Conservation (phyloP, 1,140 invertebrate genomes). For the Zophobas morio region DNA sequence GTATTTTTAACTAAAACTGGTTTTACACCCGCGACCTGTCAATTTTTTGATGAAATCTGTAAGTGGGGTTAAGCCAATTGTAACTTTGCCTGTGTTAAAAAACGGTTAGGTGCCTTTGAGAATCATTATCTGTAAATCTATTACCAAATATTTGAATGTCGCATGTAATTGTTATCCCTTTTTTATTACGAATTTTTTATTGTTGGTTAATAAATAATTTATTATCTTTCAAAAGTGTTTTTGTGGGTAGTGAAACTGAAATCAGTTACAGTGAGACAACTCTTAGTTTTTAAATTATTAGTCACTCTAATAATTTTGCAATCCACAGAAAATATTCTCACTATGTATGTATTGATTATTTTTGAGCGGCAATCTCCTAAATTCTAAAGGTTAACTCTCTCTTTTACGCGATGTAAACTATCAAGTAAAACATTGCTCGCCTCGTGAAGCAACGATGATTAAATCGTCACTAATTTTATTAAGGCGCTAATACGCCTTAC, state of each 20-base stretch:
- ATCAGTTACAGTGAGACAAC: background rate
- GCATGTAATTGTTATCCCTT: background rate
- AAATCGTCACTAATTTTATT: conserved; percentile 29
- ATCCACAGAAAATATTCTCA: conserved; percentile 24
- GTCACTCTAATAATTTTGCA: conserved; percentile 36
- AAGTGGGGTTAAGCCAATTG: no score
- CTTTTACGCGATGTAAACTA: conserved; percentile 14
- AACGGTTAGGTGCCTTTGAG: conserved; percentile 8
- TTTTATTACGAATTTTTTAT: conserved; percentile 25
- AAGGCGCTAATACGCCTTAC: conserved; percentile 20
- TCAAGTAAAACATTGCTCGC: conserved; percentile 11
- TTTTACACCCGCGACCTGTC: background rate
- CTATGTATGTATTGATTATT: conserved; percentile 39
- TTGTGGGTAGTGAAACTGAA: background rate
- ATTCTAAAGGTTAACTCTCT: conserved; percentile 41
- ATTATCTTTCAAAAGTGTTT: conserved; percentile 41
- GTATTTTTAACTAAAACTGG: no score
- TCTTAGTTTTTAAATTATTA: conserved; percentile 28
- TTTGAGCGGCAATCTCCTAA: conserved; percentile 38
- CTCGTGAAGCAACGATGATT: conserved; percentile 7
- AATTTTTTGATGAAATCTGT: conserved; percentile 8
- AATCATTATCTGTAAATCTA: conserved; percentile 22
- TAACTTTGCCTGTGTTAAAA: background rate
- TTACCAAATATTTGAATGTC: conserved; percentile 40
- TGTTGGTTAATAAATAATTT: conserved; percentile 47